These are phyloP conservation scores for Capitella teleta DNA, from an alignment of 1,140 invertebrate species.

Conservation along the genomic window DNA sequence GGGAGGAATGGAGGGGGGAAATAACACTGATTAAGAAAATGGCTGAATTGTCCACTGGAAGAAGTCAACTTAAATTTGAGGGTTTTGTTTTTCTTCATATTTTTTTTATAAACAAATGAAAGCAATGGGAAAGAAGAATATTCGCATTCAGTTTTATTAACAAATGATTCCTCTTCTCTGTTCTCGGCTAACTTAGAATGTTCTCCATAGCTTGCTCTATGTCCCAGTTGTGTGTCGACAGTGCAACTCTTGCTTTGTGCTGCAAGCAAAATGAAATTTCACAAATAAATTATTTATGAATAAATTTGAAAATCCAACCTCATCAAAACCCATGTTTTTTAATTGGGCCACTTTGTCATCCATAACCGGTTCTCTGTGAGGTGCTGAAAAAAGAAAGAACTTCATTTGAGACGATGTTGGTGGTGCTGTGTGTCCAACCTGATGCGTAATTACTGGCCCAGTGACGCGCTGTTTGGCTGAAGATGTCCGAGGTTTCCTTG, in stretches of 20 bases:
- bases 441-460: slow-evolving; percentile 91
- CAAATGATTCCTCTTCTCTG: not conserved
- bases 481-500: slow-evolving; percentile 77
- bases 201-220: slow-evolving; percentile 35
- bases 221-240: slow-evolving; percentile 41
- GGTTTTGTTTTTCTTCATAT: too few relatives aligned
- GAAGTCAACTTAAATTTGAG: too few relatives aligned
- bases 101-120: too few relatives aligned
- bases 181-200: slow-evolving; percentile 25
- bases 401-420: too few relatives aligned
- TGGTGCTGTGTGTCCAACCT: too few relatives aligned
- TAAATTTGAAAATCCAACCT: slow-evolving; percentile 24
- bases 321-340: slow-evolving; percentile 44
- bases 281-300: slow-evolving; percentile 1
- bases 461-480: slow-evolving; percentile 76
- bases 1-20: too few relatives aligned
- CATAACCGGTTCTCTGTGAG: slow-evolving; percentile 25
- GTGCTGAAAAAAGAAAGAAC: slow-evolving; percentile 19
- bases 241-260: slow-evolving; percentile 35
- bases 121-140: too few relatives aligned
- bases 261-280: slow-evolving; percentile 16
- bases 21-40: too few relatives aligned
- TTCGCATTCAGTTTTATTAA: not conserved
- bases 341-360: slow-evolving; percentile 38
- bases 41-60: too few relatives aligned